A percentile compares a stretch with the other conserved stretches of the same genome.
Evolutionary conservation across 2,797 vertebrate species (phyloP).

Genomic region (Psittacula derbiana): DNA sequence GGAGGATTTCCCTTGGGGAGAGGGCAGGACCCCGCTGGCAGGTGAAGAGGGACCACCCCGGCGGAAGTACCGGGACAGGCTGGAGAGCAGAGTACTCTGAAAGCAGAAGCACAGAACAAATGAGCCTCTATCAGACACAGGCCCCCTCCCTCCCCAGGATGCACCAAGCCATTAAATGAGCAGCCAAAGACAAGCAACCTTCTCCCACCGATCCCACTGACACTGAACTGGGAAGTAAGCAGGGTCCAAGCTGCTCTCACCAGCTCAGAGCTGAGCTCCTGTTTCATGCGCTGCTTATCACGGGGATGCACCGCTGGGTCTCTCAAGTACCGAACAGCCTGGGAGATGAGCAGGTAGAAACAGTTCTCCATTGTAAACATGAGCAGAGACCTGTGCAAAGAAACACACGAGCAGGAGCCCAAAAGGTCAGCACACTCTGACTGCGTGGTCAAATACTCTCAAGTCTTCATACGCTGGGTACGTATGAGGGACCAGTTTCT

Average conservation of each 20-base stretch:
- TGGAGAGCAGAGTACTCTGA: slow-evolving; percentile 93
- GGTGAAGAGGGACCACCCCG: slow-evolving; percentile 91
- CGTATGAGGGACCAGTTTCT: fast-evolving
- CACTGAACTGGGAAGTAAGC: not conserved
- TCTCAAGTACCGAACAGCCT: slow-evolving; percentile 91
- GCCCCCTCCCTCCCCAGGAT: not conserved
- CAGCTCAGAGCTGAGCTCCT: slow-evolving; percentile 97
- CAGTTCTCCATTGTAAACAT: slow-evolving; percentile 99
- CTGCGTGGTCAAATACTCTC: not conserved
- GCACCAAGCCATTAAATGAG: not conserved
- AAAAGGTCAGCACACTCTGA: not conserved
- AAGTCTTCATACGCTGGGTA: not conserved
- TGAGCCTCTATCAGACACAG: not conserved
- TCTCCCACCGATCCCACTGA: not conserved
- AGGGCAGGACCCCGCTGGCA: slow-evolving; percentile 84
- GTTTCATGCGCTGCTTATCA: slow-evolving; percentile 97
- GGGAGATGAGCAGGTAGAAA: slow-evolving; percentile 97
- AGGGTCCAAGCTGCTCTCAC: slow-evolving; percentile 68
- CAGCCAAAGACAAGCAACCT: not conserved
- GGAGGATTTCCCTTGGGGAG: slow-evolving; percentile 85
- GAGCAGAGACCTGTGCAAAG: slow-evolving; percentile 85
- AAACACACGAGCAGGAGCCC: not conserved
- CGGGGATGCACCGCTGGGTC: slow-evolving; percentile 86
- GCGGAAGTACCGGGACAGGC: slow-evolving; percentile 91
- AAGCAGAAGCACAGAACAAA: not conserved